Base-by-base conservation (phyloP, 2,797 vertebrate species). In the Clarias fuscus region DNA sequence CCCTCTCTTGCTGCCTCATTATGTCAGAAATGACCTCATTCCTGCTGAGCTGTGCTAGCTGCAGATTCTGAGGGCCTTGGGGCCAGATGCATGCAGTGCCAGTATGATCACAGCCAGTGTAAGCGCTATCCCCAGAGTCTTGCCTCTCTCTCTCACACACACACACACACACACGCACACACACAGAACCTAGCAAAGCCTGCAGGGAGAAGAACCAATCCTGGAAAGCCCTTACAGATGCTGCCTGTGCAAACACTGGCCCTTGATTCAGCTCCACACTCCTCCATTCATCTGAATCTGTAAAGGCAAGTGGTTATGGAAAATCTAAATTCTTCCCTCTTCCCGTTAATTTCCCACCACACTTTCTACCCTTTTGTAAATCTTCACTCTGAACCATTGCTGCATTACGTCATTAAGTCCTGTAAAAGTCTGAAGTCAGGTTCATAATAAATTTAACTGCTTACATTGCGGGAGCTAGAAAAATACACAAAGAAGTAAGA, bases 11-110 rank as follows among this genome's bases (percentile, higher is more conserved):
- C 82, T 4, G 13, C 89, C 83, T 87, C 87, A 88, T 85, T 88
- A 92, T 87, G 85, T 89, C 87, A 86, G 89, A 83, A 79, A 89
- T 92, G 92, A 93, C 90, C 92, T 94, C 92, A 93, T 92, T 92
- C 91, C 88, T 93, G 91, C 91, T 93, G 91, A 92, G 89, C 89
- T 61, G 10, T 87, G 91, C 89, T 91, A 88, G 87, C 88, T 90
- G 88, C 90, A 86, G 86, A 89, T 90, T 92, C 90, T 84, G 73
- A 82, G 83, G 89, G 67, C 91, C 91, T 90, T 86, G 37, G 53
- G 92, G 91, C 91, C 86, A 89, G 83, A 91, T 88, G 84, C 85
- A 80, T 88, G 78, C 53, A 86, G 87, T 90, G 92, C 91, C 91
- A 93, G 89, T 90, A 86, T 89, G 91, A 90, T 89, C 86, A 85